Conservation (phyloP, 2,797 vertebrate species). For the Euthynnus affinis region DNA sequence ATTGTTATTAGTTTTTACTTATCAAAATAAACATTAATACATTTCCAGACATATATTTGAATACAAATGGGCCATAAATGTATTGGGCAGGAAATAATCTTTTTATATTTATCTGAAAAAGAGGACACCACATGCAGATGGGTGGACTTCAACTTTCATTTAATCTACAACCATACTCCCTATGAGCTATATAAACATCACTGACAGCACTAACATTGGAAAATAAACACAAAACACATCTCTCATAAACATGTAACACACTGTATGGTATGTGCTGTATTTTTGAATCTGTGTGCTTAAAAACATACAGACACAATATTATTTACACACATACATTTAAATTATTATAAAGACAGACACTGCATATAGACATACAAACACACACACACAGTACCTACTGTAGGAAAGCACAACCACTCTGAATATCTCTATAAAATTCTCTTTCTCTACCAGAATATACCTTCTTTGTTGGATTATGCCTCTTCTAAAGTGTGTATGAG, state of each 20-base stretch:
- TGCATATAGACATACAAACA: slow-evolving; percentile 7
- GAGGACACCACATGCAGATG: background rate
- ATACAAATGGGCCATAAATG: background rate
- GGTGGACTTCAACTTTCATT: background rate
- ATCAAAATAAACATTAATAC: background rate
- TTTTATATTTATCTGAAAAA: background rate
- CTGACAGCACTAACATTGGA: background rate
- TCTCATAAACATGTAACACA: background rate
- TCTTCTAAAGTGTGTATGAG: slow-evolving; percentile 32
- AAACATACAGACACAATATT: slow-evolving; percentile 8
- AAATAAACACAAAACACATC: background rate
- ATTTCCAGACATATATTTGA: too few relatives aligned
- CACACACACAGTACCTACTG: background rate
- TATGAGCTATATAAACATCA: background rate
- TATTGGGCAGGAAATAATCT: background rate
- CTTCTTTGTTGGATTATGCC: slow-evolving; percentile 20
- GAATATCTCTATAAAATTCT: slow-evolving; percentile 17
- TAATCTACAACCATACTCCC: background rate
- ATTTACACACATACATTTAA: background rate
- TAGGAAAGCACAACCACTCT: background rate
- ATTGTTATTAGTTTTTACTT: background rate
- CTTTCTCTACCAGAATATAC: slow-evolving; percentile 6
- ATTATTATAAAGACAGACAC: background rate
- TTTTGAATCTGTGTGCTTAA: background rate
- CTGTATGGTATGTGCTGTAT: background rate